A percentile compares a stretch with the other conserved stretches of the same genome.
Evolutionary conservation across 2,797 vertebrate genomes (phyloP).

Genomic region (Squalus acanthias): DNA sequence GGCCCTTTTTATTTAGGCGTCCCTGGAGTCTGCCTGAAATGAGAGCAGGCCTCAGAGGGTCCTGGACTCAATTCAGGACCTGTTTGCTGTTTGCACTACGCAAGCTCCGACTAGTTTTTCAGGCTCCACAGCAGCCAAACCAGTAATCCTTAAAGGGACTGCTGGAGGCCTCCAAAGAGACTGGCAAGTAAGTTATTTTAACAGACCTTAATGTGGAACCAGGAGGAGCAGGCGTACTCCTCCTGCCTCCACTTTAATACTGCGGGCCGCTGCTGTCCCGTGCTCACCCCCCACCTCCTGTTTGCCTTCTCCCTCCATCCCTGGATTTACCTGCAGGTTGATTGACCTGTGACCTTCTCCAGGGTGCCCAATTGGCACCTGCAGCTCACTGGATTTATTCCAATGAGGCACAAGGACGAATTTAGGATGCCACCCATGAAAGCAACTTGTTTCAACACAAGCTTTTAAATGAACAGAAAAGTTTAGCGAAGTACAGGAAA

Average conservation of each 20-base stretch:
- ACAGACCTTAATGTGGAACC: too few relatives aligned
- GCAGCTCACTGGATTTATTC: neutral
- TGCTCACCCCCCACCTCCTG: neutral
- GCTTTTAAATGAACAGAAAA: too few relatives aligned
- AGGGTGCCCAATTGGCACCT: neutral
- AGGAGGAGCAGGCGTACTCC: too few relatives aligned
- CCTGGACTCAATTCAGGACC: neutral
- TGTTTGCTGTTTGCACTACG: neutral
- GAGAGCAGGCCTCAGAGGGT: neutral
- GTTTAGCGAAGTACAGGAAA: too few relatives aligned
- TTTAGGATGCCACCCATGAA: too few relatives aligned
- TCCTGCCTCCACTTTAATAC: neutral
- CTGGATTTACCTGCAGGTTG: neutral
- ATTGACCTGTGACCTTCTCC: neutral
- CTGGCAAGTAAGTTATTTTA: too few relatives aligned
- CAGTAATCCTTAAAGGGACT: neutral
- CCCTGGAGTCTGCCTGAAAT: neutral
- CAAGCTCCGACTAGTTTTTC: neutral
- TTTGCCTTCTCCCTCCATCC: neutral
- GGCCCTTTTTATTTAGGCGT: neutral
- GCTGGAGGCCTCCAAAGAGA: too few relatives aligned
- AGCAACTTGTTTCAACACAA: neutral
- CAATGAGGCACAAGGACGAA: neutral
- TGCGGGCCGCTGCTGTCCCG: neutral
- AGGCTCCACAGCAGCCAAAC: neutral